Base-by-base conservation (phyloP, 2,113 vertebrate species). In the Pachypanchax playfairii region DNA sequence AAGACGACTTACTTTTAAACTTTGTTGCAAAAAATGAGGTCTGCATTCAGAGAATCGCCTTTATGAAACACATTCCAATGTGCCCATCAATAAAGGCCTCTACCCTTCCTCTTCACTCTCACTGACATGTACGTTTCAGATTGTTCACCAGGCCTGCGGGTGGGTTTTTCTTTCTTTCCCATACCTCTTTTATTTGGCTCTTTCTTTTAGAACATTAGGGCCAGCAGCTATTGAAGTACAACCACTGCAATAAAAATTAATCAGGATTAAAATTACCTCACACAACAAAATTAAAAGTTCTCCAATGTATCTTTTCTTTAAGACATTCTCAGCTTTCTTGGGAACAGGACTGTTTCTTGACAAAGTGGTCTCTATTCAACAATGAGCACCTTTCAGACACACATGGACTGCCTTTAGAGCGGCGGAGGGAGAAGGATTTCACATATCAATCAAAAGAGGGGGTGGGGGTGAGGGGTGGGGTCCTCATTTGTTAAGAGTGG, bases 231-330 rank as follows among this genome's bases (percentile, higher is more conserved):
- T 93, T 93, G 90, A 92, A 90, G 79, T 83, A 86, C 86, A 87
- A 84, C 79, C 64, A 89, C 83, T 82, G 81, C 91, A 89, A 91
- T 92, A 91, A 93, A 93, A 93, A 93, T 91, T 91, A 89, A 92
- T 92, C 91, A 92, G 92, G 92, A 93, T 93, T 93, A 93, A 92
- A 92, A 92, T 91, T 91, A 91, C 91, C 92, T 91, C 91, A 92
- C 90, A 92, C 90, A 48, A 80, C 90, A 91, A 93, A 93, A 93
- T 92, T 88, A 92, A 93, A 51, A 91, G 90, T 91, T 90, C 74
- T 61, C 88, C 82, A 79, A 90, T 88, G 89, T 88, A 83, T 92
- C 92, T 92, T 90, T 91, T 91, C 91, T 90, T 87, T 73, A 92
- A 91, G 87, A 88, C 89, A 84, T 88, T 86, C 91, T 85, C 82